Base-by-base conservation (phyloP, 2,797 vertebrate genomes). In the Tauraco hartlaubi region DNA sequence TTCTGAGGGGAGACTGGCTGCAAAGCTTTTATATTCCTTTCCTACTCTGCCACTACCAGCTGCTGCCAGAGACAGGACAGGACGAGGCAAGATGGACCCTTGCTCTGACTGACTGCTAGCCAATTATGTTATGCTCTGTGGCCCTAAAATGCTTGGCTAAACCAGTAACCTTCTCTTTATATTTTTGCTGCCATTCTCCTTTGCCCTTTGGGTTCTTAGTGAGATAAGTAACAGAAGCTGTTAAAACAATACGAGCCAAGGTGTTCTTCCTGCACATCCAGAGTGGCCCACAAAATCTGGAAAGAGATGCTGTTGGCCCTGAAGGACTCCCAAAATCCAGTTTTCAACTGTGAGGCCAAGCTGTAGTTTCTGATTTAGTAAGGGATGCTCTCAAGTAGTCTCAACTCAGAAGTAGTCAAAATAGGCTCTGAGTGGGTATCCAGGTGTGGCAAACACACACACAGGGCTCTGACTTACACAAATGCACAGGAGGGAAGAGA, bases 11-110 rank as follows among this genome's bases (percentile, higher is more conserved):
- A 96, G 71, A 79, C 51, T 68, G 54, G 28, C 74, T 91, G 68
- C 56, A 96, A 75, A 92, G 80, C 64, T 95, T 94, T 93, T 86
- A 51, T 73, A 78, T 82, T 88, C 39, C 58, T 90, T 85, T 62
- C 61, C 80, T 72, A 49, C n/a, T 90, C 67, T 64, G 44, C 69
- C 71, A 55, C 43, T 90, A 81, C 41, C 73, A 88, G 69, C 66
- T 78, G n/a, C 93, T 90, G 69, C 72, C 49, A 88, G 83, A 88
- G 41, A 92, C 46, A 78, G 80, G 49, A 88, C 49, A 54, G 68
- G 69, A 90, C 0, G 5, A 33, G 18, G 51, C 2, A 21, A 89
- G 49, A 23, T 54, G 48, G 44, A 63, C 2, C 1, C 44, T 67
- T 43, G 52, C 69, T 86, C 80, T 76, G 67, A 69, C 73, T 7